Conservation (phyloP, 1,140 invertebrate species). For the Sesamia nonagrioides region DNA sequence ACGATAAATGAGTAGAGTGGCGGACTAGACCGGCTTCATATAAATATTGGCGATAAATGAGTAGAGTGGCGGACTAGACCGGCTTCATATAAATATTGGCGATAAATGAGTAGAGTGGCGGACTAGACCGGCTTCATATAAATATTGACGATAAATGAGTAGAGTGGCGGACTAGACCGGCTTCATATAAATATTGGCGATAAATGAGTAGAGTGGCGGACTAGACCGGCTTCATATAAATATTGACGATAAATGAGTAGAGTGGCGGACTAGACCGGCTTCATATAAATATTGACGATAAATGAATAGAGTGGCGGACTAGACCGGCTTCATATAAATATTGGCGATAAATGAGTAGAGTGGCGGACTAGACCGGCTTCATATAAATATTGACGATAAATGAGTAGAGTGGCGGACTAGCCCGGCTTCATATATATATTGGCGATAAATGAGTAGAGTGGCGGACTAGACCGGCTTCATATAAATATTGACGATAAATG, state of each 20-base stretch:
- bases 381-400: constrained; percentile 65
- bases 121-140: constrained; percentile 50
- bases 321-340: constrained; percentile 59
- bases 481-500: constrained; percentile 66
- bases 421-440: constrained; percentile 59
- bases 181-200: constrained; percentile 61
- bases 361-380: constrained; percentile 22
- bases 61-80: constrained; percentile 25
- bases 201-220: too few relatives aligned
- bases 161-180: constrained; percentile 18
- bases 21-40: constrained; percentile 42
- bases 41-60: constrained; percentile 66
- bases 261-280: constrained; percentile 19
- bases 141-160: constrained; percentile 65
- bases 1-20: too few relatives aligned
- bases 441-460: too few relatives aligned
- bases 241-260: constrained; percentile 63
- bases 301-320: too few relatives aligned
- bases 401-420: too few relatives aligned
- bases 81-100: constrained; percentile 59
- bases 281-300: constrained; percentile 64
- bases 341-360: too few relatives aligned
- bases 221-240: constrained; percentile 55
- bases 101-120: too few relatives aligned
- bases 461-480: constrained; percentile 35